Evolutionary conservation across 2,113 vertebrate genomes (phyloP), one percentile per base, ranked within the genome.

Genomic region (Coreoperca whiteheadi): DNA sequence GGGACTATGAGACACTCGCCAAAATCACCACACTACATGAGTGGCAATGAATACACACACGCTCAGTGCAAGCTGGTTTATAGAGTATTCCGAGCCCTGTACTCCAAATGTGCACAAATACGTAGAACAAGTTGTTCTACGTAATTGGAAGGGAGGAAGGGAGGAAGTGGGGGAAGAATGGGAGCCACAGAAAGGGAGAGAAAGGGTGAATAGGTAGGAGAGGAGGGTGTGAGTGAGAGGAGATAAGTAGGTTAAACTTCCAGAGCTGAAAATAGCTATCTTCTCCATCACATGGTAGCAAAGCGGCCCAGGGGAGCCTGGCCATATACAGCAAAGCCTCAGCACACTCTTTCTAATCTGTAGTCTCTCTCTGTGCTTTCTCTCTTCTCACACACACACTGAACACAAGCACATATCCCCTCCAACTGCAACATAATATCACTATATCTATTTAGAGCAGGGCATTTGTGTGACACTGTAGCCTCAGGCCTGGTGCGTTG

Each of bases 221-320:
- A 73, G 81, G 85, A 70, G 84, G 79, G 81, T 83, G 86, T 87
- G 82, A 87, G 78, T 46, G 88, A 90, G 89, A 77, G 69, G 81
- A 87, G 89, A 94, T 94, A 96, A 95, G 93, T 96, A 95, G 94
- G 94, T 94, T 95, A 94, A 94, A 94, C 93, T 92, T 94, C 90
- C 90, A 86, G 84, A 68, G 93, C 93, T 95, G 89, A 94, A 95
- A 95, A 95, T 95, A 95, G 90, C 92, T 83, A 87, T 88, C 88
- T 91, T 92, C 87, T 89, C 86, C 74, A 94, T 95, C 92, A 89
- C 91, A 93, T 93, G 91, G 81, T 94, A 89, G 86, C 87, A 83
- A 79, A 82, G 85, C 79, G 64, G 89, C 93, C 88, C 90, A 85
- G 75, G 91, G 93, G 93, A 92, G 72, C 87, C 86, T 87, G 88